These are phyloP conservation scores for Leucopsar rothschildi DNA, from an alignment of 2,113 vertebrate genomes.

Conservation along the genomic window DNA sequence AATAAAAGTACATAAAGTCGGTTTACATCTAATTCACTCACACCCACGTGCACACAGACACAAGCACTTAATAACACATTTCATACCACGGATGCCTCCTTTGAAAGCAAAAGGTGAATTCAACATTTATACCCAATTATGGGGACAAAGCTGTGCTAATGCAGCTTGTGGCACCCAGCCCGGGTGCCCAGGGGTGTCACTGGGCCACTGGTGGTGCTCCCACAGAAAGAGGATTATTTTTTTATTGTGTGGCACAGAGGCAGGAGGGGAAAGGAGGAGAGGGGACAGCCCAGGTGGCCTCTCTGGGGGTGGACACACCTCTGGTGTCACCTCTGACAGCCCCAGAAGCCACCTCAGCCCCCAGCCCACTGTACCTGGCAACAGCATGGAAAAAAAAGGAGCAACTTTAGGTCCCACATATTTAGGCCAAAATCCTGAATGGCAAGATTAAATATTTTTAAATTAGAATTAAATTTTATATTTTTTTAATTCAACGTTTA, in stretches of 20 bases:
- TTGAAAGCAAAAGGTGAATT: conserved; percentile 66
- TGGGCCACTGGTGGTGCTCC: not conserved
- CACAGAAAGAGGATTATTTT: not conserved
- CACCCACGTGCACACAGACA: conserved; percentile 14
- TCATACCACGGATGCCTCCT: not conserved
- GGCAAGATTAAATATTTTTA: not conserved
- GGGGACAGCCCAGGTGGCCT: not conserved
- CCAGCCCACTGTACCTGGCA: not conserved
- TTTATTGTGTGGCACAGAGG: not conserved
- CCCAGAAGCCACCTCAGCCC: not conserved
- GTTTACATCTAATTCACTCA: conserved; percentile 71
- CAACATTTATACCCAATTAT: conserved; percentile 68
- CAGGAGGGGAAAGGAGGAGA: not conserved
- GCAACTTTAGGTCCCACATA: not conserved
- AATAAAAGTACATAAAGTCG: conserved; percentile 69
- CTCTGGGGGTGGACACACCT: fast-evolving
- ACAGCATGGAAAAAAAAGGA: fast-evolving
- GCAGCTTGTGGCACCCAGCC: not conserved
- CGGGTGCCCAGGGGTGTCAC: not conserved
- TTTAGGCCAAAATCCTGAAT: not conserved
- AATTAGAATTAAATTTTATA: no score
- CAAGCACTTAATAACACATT: conserved; percentile 31
- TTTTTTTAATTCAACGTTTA: not conserved
- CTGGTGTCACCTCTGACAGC: not conserved
- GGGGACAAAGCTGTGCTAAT: not conserved